Base-by-base conservation (phyloP, 2,888 invertebrate species). In the Ischnus inquisitorius region DNA sequence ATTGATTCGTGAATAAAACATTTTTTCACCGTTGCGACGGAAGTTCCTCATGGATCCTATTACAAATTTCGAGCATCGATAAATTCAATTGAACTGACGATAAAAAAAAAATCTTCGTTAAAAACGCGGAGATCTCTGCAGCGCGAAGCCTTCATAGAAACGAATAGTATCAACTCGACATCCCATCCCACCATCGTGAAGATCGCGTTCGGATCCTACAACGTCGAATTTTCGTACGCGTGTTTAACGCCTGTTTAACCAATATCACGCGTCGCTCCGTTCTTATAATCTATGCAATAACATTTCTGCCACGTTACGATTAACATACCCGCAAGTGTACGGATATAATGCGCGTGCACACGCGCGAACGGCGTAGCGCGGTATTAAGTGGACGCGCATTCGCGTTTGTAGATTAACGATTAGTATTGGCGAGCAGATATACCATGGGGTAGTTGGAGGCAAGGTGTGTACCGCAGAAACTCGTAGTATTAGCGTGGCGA, bases 201-300 rank as follows among this genome's bases (percentile, higher is more conserved):
- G 41, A 67, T 43, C 67, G 19, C 46, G 60, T 57, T 72, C 41
- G 28, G 16, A 19, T 54, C 51, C 25, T 48, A 78, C n/a, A n/a
- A 25, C 69, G 57, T 79, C 57, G 71, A 72, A 79, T 71, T 57
- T 72, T 79, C 72, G 79, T 79, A 67, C 67, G 72, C 79, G 65
- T 57, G 65, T 39, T 67, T 43, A 71, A 43, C 65, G 57, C 72
- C 43, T 54, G 71, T 79, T 72, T 64, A 65, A 71, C 57, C 65
- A 72, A 72, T 72, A 65, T 72, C 79, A 79, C 57, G 79, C 64
- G 72, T 54, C 71, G 72, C 65, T 72, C 69, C 65, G 72, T 72
- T 72, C 69, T 72, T 79, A 79, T 79, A 79, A 79, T 79, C 72
- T 74, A 79, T 72, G 60, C 72, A 54, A 19, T 54, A 54, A 16